Conservation (phyloP, 2,113 vertebrate genomes). For the Sporophila hypoxantha region DNA sequence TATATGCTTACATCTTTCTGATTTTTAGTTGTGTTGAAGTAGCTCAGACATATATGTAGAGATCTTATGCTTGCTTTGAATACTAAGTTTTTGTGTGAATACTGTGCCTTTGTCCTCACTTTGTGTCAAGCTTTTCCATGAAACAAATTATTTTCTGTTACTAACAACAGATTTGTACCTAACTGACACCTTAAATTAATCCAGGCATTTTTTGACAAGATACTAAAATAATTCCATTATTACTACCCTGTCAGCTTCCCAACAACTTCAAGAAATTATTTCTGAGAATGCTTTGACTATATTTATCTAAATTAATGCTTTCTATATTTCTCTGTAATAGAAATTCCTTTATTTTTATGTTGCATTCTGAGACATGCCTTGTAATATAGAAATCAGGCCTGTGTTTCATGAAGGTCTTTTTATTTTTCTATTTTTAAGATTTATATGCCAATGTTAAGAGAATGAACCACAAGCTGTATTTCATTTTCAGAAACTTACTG, state of each 20-base stretch:
- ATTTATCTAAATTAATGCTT: not conserved
- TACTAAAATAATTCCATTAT: not conserved
- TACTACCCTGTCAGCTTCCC: not conserved
- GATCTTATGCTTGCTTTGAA: not conserved
- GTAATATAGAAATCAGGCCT: not conserved
- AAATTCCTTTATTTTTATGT: not conserved
- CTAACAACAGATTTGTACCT: not conserved
- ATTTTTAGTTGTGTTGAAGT: not conserved
- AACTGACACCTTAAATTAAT: not conserved
- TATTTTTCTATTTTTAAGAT: not conserved
- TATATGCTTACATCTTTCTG: not conserved
- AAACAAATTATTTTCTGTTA: not conserved
- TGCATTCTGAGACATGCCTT: not conserved
- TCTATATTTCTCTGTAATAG: not conserved
- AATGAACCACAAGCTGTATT: not conserved
- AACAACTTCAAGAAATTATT: not conserved
- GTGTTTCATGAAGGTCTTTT: not conserved
- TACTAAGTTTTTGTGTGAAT: not conserved
- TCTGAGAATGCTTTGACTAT: not conserved
- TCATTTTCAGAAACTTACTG: not conserved
- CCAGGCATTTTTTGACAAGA: not conserved
- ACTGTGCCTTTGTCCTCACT: not conserved
- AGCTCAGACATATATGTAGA: not conserved
- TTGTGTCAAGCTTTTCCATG: not conserved
- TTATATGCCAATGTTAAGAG: not conserved